Evolutionary conservation across 2,797 vertebrate genomes (phyloP), one percentile per base, ranked within the genome.

Genomic region (Siniperca scherzeri): DNA sequence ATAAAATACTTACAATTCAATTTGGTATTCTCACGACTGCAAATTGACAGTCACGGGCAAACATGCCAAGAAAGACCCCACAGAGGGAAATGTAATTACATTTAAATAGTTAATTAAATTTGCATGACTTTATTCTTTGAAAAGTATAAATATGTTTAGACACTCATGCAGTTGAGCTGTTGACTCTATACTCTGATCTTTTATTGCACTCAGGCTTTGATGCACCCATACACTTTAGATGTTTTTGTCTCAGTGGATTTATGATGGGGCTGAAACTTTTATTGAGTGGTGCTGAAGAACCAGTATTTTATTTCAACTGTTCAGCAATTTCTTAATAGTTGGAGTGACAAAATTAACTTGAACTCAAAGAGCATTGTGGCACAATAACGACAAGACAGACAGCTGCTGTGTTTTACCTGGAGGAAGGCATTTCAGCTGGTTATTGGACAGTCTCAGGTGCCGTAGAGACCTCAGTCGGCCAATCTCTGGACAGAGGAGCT

Each of bases 401-500:
- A 38, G 59, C 48, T 14, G 22, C 16, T 16, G 59, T 13, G 5
- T 33, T 61, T 74, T 93, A 99, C 98, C 98, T 96, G 97, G 95
- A 84, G 98, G 98, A 78, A 99, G 95, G 71, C 94, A 97, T 78
- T 96, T 97, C 67, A 99, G 96, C 61, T 97, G 97, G 95, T 99
- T 99, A 86, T 97, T 98, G 44, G 97, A 97, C 88, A 99, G 91
- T 67, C 97, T 96, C 52, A 99, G 96, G 83, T 99, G 98, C 48
- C 97, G 97, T 59, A 99, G 87, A 16, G 97, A 97, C 91, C 96
- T 96, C 89, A 99, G 94, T n/a, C 96, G 96, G 73, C 98, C 97
- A n/a, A 99, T 97, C 94, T 99, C 97, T 1, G 98, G 98, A 91
- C 98, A 99, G 77, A 99, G 95, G 2, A 98, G 90, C 93, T 98